Conservation (phyloP, 2,113 vertebrate genomes). For the Lontra canadensis region DNA sequence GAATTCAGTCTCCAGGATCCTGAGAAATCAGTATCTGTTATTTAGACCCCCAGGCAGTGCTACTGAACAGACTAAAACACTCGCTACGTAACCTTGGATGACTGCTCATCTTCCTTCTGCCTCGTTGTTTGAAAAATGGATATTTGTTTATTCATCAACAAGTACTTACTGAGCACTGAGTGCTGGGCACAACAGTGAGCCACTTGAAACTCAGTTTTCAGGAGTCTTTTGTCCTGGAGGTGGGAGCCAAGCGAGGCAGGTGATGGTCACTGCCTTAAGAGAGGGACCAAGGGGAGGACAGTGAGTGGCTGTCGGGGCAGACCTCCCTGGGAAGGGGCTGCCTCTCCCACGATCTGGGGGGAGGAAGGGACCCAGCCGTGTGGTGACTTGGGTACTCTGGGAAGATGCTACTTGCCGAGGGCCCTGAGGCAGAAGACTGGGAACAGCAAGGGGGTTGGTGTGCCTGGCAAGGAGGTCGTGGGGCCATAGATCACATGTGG, state of each 20-base stretch:
- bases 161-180: background rate
- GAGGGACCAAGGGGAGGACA: background rate
- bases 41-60: background rate
- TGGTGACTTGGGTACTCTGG: too few species aligned
- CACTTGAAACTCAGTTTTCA: rapidly evolving
- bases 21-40: background rate
- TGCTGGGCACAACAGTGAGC: too few species aligned
- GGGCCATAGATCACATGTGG: too few species aligned
- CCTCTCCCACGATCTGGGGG: too few species aligned
- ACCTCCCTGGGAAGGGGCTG: too few species aligned
- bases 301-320: rapidly evolving
- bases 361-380: too few species aligned
- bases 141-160: background rate
- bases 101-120: rapidly evolving
- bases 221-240: background rate
- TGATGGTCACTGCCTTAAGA: rapidly evolving
- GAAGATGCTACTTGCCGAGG: too few species aligned
- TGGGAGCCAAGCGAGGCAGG: background rate
- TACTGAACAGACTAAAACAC: background rate
- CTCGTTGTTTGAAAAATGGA: background rate
- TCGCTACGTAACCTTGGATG: rapidly evolving
- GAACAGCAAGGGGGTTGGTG: too few species aligned
- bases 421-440: too few species aligned
- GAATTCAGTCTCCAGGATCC: background rate
- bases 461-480: too few species aligned